phyloP scores from a whole-genome alignment of 2,888 invertebrate genomes.

The Heliconius cydno region DNA sequence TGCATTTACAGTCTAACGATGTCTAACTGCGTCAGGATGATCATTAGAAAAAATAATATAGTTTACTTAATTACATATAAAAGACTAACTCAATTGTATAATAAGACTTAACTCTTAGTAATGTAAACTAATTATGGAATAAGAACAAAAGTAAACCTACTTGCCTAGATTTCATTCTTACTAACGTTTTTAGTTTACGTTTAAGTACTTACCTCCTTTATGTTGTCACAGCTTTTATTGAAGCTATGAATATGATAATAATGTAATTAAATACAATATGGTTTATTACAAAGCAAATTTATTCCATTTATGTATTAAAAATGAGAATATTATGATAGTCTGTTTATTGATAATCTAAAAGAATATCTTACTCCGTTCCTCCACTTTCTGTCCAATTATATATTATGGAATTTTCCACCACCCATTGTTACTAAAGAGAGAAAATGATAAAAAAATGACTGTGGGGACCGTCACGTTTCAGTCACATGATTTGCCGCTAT shows the following conservation, averaged over 20 bases:
- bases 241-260: slow-evolving; percentile 19
- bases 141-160: slow-evolving; percentile 25
- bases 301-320: neutral
- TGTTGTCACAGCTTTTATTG: slow-evolving; percentile 16
- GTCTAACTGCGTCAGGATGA: too few relatives aligned
- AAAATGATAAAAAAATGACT: too few relatives aligned
- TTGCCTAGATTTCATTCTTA: slow-evolving; percentile 20
- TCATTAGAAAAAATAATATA: too few relatives aligned
- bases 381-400: too few relatives aligned
- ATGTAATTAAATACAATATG: neutral
- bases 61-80: slow-evolving; percentile 2
- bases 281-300: neutral
- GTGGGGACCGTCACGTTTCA: too few relatives aligned
- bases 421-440: too few relatives aligned
- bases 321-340: neutral
- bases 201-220: slow-evolving; percentile 5
- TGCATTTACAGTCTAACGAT: too few relatives aligned
- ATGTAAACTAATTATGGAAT: neutral
- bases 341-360: neutral
- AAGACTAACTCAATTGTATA: neutral
- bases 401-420: too few relatives aligned
- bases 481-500: too few relatives aligned
- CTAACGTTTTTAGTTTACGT: neutral
- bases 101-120: neutral
- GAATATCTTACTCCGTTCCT: too few relatives aligned